These are phyloP conservation scores for Podarcis lilfordi DNA, from an alignment of 2,797 vertebrate genomes.

Conservation along the genomic window DNA sequence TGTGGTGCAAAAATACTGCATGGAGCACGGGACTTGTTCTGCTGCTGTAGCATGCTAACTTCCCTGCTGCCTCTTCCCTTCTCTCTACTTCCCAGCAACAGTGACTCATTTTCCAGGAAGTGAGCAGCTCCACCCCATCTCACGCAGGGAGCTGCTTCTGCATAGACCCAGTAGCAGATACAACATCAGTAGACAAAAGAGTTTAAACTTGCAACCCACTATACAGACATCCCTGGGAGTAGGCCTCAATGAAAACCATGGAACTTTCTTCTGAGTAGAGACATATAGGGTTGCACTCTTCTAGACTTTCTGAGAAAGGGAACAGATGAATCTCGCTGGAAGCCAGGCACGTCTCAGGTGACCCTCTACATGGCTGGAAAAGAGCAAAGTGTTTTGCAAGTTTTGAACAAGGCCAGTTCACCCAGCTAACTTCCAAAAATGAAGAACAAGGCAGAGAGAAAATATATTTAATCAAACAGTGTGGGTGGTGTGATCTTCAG, in stretches of 20 bases:
- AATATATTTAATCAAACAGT: neutral
- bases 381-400: neutral
- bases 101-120: too few species aligned
- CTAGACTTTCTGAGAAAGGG: neutral
- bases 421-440: neutral
- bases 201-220: neutral
- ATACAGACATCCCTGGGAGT: neutral
- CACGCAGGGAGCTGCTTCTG: neutral
- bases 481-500: neutral
- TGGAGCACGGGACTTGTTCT: neutral
- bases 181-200: neutral
- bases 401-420: neutral
- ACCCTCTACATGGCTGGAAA: neutral
- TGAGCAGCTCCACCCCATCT: neutral
- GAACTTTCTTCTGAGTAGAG: too few species aligned
- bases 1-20: too few species aligned
- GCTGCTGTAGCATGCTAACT: neutral
- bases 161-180: neutral
- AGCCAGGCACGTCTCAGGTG: neutral
- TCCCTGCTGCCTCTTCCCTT: neutral
- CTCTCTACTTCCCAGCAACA: too few species aligned
- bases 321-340: neutral
- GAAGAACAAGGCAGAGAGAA: neutral
- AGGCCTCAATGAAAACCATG: neutral
- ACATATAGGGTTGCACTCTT: neutral